Evolutionary conservation across 2,113 vertebrate species (phyloP), one percentile per base, ranked within the genome.

Genomic region (Thalassarche chlororhynchos): DNA sequence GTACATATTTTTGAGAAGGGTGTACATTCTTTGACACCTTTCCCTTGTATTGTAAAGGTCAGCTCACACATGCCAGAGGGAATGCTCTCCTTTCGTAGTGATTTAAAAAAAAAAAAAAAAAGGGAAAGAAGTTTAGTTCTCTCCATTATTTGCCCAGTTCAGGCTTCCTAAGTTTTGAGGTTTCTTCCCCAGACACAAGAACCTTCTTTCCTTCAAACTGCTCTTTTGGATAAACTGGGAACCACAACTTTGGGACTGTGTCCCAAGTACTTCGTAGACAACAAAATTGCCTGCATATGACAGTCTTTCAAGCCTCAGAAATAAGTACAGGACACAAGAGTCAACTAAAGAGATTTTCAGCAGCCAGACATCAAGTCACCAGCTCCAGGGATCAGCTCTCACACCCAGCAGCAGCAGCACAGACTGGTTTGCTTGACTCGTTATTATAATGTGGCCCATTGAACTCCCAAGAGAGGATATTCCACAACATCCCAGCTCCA

Each of bases 381-480:
- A 91, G 76, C 69, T 90, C 61, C 85, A 95, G 93, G 85, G 91
- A 95, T 94, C 93, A 58, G 47, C 69, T 71, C 86, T 94, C 96
- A 96, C 93, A 71, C 90, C 95, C 94, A 96, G 72, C 54, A 85
- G 80, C 68, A 87, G 86, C 84, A 87, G 65, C 80, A 89, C 84
- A 72, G 86, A 79, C 89, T 75, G 71, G 87, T 96, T 96, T 93
- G 88, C 81, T 95, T 61, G 81, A 75, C 97, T 93, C 2, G 14
- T 97, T 91, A 90, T 38, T 92, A 36, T 75, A 83, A 89, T 87
- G 57, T 34, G 64, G 60, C 86, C 97, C 92, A 88, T 97, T 97
- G 96, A 94, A 76, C 64, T 94, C 75, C 77, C 83, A 34, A 34
- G 75, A 92, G 75, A 97, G 68, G 72, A 91, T 68, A 72, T 52